phyloP scores from a whole-genome alignment of 2,113 vertebrate species.

The Argyrosomus japonicus region DNA sequence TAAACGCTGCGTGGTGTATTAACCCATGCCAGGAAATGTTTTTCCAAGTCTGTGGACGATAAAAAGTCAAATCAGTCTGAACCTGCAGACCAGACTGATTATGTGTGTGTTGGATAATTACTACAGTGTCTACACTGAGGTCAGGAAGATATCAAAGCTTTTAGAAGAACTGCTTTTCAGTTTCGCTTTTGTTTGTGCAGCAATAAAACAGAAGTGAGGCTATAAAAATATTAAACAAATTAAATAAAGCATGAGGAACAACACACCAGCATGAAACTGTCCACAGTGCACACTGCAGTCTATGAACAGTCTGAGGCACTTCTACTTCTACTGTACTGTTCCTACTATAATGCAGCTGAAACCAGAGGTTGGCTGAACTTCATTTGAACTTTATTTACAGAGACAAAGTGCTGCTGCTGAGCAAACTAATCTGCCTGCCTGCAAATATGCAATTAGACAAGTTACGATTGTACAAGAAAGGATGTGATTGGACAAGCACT shows the following conservation, averaged over 20 bases:
- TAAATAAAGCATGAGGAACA: not conserved
- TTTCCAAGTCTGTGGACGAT: conserved; percentile 22
- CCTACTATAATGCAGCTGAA: not conserved
- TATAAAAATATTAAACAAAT: not conserved
- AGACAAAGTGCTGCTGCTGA: not conserved
- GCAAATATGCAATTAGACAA: not conserved
- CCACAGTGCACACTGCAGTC: not conserved
- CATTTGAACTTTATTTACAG: conserved; percentile 7
- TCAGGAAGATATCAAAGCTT: not conserved
- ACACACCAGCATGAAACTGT: not conserved
- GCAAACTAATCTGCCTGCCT: not conserved
- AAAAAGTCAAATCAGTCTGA: conserved; percentile 1
- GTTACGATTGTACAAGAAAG: not conserved
- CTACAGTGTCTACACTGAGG: not conserved
- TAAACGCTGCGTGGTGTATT: conserved; percentile 10
- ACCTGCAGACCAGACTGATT: conserved; percentile 1
- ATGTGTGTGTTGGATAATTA: not conserved
- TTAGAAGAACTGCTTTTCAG: not conserved
- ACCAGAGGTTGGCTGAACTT: conserved; percentile 17
- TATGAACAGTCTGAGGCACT: not conserved
- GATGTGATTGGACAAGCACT: not conserved
- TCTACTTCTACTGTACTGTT: not conserved
- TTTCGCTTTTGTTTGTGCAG: not conserved
- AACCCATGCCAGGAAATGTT: conserved; percentile 19
- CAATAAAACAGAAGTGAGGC: not conserved